Conservation (phyloP, 1,140 invertebrate species). For the Periplaneta americana region DNA sequence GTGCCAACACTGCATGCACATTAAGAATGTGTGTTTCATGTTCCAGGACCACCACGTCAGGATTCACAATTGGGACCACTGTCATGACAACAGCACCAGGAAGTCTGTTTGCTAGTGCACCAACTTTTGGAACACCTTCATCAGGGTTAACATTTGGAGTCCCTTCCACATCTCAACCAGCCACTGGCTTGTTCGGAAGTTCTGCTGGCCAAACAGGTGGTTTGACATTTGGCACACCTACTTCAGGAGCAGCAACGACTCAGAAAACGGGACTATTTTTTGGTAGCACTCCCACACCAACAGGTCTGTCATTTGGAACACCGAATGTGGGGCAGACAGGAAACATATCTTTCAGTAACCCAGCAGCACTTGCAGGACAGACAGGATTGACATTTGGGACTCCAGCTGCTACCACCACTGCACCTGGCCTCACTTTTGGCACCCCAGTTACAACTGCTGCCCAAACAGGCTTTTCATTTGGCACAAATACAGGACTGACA, state of each 20-base stretch:
- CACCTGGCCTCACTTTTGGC: not conserved
- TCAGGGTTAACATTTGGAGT: not conserved
- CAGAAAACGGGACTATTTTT: not conserved
- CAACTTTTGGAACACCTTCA: not conserved
- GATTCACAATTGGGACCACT: not conserved
- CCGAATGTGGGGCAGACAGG: not conserved
- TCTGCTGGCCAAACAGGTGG: not conserved
- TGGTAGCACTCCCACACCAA: not conserved
- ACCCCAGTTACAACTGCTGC: not conserved
- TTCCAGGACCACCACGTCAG: not conserved
- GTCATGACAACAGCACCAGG: not conserved
- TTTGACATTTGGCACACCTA: not conserved
- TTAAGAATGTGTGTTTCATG: too few relatives aligned
- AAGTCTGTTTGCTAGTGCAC: not conserved
- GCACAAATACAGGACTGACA: not conserved
- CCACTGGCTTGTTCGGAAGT: not conserved
- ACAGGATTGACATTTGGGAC: slow-evolving; percentile 1
- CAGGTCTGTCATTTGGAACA: not conserved
- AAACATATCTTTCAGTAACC: not conserved
- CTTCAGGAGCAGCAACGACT: not conserved
- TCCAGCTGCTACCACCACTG: not conserved
- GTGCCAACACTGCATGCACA: too few relatives aligned
- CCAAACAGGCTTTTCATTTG: not conserved
- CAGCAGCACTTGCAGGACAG: not conserved
- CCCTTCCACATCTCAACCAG: not conserved